Conservation (phyloP, 2,888 invertebrate genomes). For the Diadegma fenestrale region DNA sequence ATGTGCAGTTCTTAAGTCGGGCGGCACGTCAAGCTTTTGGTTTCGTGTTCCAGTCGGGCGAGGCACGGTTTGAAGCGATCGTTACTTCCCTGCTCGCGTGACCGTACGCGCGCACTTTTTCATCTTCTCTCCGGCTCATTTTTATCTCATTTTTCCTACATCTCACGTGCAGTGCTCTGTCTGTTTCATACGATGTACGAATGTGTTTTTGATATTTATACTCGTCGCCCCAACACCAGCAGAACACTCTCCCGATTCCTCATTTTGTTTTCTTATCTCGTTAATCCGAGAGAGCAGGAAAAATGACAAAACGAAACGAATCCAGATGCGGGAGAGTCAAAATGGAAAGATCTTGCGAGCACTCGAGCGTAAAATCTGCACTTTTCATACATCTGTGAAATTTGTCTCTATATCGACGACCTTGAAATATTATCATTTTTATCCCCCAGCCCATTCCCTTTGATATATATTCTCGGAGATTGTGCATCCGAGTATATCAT, state of each 20-base stretch:
- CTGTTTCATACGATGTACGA: conserved; percentile 50
- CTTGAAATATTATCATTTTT: conserved; percentile 62
- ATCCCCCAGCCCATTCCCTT: background rate
- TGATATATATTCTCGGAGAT: background rate
- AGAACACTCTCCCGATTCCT: background rate
- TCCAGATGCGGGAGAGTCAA: background rate
- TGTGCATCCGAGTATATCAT: background rate
- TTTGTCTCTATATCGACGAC: conserved; percentile 48
- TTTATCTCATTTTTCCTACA: conserved; percentile 18
- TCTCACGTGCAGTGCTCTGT: conserved; percentile 26
- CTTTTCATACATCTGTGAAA: conserved; percentile 58
- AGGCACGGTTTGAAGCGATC: background rate
- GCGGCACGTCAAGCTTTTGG: conserved; percentile 64
- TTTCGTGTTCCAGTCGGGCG: conserved; percentile 58
- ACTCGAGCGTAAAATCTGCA: conserved; percentile 50
- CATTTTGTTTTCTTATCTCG: conserved; percentile 14
- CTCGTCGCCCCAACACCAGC: conserved; percentile 53
- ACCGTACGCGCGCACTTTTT: conserved; percentile 59
- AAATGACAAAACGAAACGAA: background rate
- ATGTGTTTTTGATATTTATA: conserved; percentile 63
- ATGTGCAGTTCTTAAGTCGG: conserved; percentile 30
- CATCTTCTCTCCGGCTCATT: background rate
- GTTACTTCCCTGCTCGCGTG: conserved; percentile 57
- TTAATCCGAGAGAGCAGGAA: background rate
- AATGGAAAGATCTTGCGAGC: conserved; percentile 34